Base-by-base conservation (phyloP, 2,797 vertebrate species). In the Hyperoplus lanceolatus region DNA sequence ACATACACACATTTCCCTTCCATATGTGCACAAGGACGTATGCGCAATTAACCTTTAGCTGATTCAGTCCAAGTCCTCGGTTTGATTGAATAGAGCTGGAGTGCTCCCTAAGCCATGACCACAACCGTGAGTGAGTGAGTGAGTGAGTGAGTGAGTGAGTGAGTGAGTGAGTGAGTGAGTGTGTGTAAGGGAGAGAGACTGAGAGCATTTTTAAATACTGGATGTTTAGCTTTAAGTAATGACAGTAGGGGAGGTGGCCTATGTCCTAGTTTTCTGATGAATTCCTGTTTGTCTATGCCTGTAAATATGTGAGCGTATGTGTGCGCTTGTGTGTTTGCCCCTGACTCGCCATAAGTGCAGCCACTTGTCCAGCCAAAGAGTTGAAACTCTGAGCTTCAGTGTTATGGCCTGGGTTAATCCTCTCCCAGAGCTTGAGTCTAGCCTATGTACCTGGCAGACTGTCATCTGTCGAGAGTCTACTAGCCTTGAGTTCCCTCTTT, bases 21-120 rank as follows among this genome's bases (percentile, higher is more conserved):
- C 88, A 79, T 92, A 86, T 90, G 92, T 84, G 90, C 73, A 90
- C 88, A 93, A 93, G 92, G 93, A 94, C 92, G 46, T 81, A 57
- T 79, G 86, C 81, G 90, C 92, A 94, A 93, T 93, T 94, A 93
- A 93, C 92, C 92, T 93, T 91, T 92, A 87, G 87, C 92, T 92
- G 90, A 93, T 91, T 92, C 84, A 83, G 84, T 87, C 77, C 71
- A 79, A 67, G 89, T 92, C 73, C 90, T 88, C 86, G 77, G 83
- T 88, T 89, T 91, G 91, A 93, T 90, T 93, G 91, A 93, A 93
- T 90, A 81, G 90, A 87, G 81, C 77, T 92, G 83, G 85, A 94
- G 91, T 92, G 90, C 89, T 90, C 79, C 88, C 90, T 86, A 85
- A 92, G 91, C 90, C 90, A 87, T 87, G 89, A 89, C 84, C 85